A percentile compares a stretch with the other conserved stretches of the same genome.
Conservation (phyloP, 2,113 vertebrate species). For the Anthoscopus minutus region DNA sequence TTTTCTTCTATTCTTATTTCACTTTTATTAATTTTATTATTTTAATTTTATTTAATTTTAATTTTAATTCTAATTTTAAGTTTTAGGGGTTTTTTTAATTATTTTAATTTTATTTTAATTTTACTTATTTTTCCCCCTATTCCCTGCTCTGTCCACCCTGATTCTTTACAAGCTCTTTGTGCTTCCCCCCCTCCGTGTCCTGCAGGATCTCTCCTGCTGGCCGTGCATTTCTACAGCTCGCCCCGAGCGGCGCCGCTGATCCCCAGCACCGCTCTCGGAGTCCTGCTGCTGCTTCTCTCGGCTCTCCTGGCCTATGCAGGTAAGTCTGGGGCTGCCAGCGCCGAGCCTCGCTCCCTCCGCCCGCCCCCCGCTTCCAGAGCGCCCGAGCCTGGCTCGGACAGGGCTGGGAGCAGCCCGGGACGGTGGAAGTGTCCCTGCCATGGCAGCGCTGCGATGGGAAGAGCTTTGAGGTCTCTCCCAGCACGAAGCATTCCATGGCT, state of each 20-base stretch:
- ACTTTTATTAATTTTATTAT: too few relatives aligned
- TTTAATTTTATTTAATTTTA: too few relatives aligned
- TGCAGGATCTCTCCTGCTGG: slow-evolving; percentile 78
- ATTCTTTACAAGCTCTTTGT: neutral
- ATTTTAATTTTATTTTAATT: too few relatives aligned
- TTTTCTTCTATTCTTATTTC: too few relatives aligned
- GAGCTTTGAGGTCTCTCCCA: neutral
- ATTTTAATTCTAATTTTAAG: too few relatives aligned
- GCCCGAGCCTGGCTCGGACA: rapidly evolving
- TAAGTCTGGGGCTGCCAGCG: slow-evolving; percentile 1
- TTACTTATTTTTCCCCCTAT: neutral
- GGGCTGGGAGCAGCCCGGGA: neutral
- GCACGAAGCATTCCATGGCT: neutral
- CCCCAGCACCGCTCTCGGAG: slow-evolving; percentile 74
- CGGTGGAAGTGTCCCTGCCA: neutral
- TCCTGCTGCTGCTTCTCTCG: slow-evolving; percentile 75
- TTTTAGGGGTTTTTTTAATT: too few relatives aligned
- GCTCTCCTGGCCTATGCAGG: slow-evolving; percentile 78
- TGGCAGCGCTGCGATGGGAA: neutral
- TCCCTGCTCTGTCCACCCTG: neutral
- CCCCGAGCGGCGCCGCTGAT: slow-evolving; percentile 56
- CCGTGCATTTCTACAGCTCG: slow-evolving; percentile 74
- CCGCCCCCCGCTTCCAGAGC: too few relatives aligned
- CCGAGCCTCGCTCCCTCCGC: too few relatives aligned
- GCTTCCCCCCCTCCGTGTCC: neutral